Percentiles rank a stretch among this genome's conserved stretches.
phyloP scores from a whole-genome alignment of 2,888 invertebrate genomes.

The Nysson spinosus region DNA sequence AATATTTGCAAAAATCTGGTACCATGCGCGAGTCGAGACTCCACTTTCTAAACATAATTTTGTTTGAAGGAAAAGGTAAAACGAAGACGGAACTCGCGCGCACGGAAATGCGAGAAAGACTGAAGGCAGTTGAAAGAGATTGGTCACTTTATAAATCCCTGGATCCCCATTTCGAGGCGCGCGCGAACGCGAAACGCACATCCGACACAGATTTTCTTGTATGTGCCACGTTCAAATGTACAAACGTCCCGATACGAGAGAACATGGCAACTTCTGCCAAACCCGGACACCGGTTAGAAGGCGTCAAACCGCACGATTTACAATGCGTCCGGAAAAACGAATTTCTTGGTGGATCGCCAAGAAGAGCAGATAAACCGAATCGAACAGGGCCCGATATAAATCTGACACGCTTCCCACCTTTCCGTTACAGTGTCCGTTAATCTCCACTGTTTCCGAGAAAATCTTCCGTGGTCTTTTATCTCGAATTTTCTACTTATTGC shows the following conservation, averaged over 20 bases:
- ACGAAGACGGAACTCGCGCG: background rate
- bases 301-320: conserved; percentile 31
- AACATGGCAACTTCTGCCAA: conserved; percentile 40
- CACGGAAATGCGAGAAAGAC: conserved; percentile 29
- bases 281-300: background rate
- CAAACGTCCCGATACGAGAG: too few species aligned
- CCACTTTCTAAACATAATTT: conserved; percentile 62
- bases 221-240: too few species aligned
- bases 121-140: conserved; percentile 26
- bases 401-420: too few species aligned
- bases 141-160: conserved; percentile 49
- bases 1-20: conserved; percentile 19
- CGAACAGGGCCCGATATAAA: too few species aligned
- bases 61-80: background rate
- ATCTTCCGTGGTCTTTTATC: too few species aligned
- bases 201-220: too few species aligned
- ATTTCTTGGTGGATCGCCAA: conserved; percentile 45
- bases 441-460: too few species aligned
- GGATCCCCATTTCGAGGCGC: conserved; percentile 37
- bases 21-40: conserved; percentile 70
- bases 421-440: too few species aligned
- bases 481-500: too few species aligned
- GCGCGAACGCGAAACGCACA: too few species aligned
- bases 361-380: too few species aligned
- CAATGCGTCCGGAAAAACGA: conserved; percentile 9